These are phyloP conservation scores for Mycogona germanica DNA, from an alignment of 2,888 invertebrate genomes.

Conservation along the genomic window DNA sequence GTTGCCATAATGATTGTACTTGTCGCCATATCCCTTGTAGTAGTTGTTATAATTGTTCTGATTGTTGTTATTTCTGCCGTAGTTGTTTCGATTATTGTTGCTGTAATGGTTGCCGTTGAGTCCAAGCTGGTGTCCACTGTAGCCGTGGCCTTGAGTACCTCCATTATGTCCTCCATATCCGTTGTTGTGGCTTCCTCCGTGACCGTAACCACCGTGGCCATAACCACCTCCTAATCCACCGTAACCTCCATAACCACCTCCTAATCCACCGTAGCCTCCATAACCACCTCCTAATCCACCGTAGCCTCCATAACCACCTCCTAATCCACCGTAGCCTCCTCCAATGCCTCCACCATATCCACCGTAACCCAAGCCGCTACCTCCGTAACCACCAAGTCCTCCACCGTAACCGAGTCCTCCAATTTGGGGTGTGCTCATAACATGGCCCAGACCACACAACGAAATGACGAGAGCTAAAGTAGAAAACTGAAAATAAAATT, in stretches of 20 bases:
- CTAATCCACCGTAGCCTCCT: too few relatives aligned
- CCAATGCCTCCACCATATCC: conserved; percentile 6
- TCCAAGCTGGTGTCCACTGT: background rate
- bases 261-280: conserved; percentile 7
- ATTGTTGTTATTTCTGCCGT: background rate
- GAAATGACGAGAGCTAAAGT: too few relatives aligned
- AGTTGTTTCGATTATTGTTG: conserved; percentile 7
- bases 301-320: too few relatives aligned
- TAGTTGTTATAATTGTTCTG: conserved; percentile 3
- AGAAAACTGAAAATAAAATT: too few relatives aligned
- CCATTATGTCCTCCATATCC: conserved; percentile 1
- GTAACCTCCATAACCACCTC: background rate
- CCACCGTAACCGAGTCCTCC: conserved; percentile 6
- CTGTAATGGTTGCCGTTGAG: conserved; percentile 4
- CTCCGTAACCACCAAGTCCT: conserved; percentile 8
- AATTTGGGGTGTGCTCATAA: too few relatives aligned
- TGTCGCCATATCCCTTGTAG: conserved; percentile 12
- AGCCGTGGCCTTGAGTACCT: conserved; percentile 2
- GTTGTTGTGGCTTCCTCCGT: background rate
- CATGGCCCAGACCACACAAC: too few relatives aligned
- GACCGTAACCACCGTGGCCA: background rate
- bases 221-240: conserved; percentile 5
- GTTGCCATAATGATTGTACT: background rate
- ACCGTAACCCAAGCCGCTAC: conserved; percentile 6
- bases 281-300: conserved; percentile 2